Evolutionary conservation across 2,797 vertebrate species (phyloP), one percentile per base, ranked within the genome.

Genomic region (Ctenochaetus hawaiiensis): DNA sequence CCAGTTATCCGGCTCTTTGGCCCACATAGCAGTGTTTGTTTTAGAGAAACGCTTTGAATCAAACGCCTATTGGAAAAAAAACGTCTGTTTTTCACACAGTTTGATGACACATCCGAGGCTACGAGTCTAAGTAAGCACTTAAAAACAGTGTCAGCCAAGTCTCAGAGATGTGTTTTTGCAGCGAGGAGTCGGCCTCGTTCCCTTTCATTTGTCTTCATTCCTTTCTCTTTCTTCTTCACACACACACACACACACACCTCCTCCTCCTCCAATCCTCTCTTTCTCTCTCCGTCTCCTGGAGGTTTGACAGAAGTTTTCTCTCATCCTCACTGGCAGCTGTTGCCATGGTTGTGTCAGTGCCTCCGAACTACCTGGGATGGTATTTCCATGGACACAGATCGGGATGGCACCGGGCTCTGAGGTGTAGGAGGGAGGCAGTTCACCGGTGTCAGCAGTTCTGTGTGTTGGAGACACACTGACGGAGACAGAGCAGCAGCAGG

Each of bases 281-380:
- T 11, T 75, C 18, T 67, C 22, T 43, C 6, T 72, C 39, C 5
- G 56, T 83, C 71, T 71, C 54, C 56, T 75, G 71, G 78, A 82
- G 62, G 20, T 77, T 79, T 72, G 85, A 86, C 77, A 80, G 61
- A 75, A 70, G 71, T 70, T 56, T 26, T 66, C 67, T 79, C 75
- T 84, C 75, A 71, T 89, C 71, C 72, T 81, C 49, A 4, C 75
- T 62, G 83, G 80, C 88, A 90, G 89, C 82, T 37, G 91, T 91
- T 92, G 91, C 90, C 90, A 90, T 91, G 89, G 90, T 84, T 75
- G 70, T 80, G 83, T 89, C 84, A 30, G 68, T 4, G 54, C 82
- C 80, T 59, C 49, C 23, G 12, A 77, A 70, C 68, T 77, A 87
- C 80, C 86, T 73, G 84, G 23, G 57, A 75, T 62, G 78, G 60